phyloP scores from a whole-genome alignment of 2,113 vertebrate species.

The Loxodonta africana region DNA sequence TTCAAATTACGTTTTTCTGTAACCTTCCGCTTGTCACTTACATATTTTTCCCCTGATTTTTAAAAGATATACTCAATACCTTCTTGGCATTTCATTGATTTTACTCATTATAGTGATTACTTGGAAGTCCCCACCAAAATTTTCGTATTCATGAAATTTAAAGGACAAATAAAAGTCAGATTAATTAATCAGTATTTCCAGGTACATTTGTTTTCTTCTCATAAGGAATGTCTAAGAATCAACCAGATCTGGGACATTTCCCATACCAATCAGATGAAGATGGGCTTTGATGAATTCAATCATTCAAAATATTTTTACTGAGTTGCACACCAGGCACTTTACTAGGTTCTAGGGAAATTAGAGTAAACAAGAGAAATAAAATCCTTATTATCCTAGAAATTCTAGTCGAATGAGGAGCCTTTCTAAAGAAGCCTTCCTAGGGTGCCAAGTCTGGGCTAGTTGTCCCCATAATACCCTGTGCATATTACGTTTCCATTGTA shows the following conservation, averaged over 20 bases:
- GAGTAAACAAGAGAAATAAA: not conserved
- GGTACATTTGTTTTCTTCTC: conserved; percentile 44
- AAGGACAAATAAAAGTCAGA: conserved; percentile 67
- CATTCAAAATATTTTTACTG: not conserved
- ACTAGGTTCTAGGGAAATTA: not conserved
- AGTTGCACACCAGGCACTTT: not conserved
- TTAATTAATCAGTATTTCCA: not conserved
- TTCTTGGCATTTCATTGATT: conserved; percentile 51
- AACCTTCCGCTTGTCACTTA: not conserved
- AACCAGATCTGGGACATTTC: not conserved
- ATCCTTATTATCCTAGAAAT: not conserved
- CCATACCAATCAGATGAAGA: conserved; percentile 3
- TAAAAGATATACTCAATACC: not conserved
- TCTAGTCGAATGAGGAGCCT: not conserved
- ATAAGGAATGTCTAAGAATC: not conserved
- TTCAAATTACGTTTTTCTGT: not conserved
- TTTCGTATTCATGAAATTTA: not conserved
- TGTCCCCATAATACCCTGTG: not conserved
- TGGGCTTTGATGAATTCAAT: conserved; percentile 20
- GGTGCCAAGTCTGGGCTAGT: not conserved
- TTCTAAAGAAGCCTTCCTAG: not conserved
- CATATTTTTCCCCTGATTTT: not conserved
- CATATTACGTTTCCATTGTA: not conserved
- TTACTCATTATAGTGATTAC: conserved; percentile 47
- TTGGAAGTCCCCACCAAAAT: conserved; percentile 14